Base-by-base conservation (phyloP, 2,113 vertebrate species). In the Hydropotes inermis region DNA sequence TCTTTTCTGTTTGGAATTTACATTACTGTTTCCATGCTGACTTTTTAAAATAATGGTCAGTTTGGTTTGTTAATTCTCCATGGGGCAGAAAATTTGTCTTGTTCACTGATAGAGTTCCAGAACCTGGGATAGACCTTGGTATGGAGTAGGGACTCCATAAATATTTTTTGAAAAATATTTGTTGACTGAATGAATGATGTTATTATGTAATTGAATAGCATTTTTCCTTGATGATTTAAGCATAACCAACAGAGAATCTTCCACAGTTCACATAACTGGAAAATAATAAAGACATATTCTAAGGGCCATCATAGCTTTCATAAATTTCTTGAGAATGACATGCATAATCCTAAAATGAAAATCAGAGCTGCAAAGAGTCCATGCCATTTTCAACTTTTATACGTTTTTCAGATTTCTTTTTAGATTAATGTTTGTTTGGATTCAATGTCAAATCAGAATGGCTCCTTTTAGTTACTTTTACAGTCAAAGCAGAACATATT, bases 91-190 rank as follows among this genome's bases (percentile, higher is more conserved):
- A 28, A 45, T 91, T 83, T 88, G 10, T 78, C 79, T 95, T 93
- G 1, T 78, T 96, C 67, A 47, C 3, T 86, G 33, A 11, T 50
- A 25, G 6, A 79, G 47, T 70, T 11, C 13, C 55, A 87, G 21
- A 89, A 3, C 36, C 27, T 94, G 87, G 58, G 89, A 84, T 12
- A 79, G 0, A 95, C 19, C 43, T 54, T 61, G 7, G 10, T 70
- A 76, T 0, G 45, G 8, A 57, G 70, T 58, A 91, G 15, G 15
- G 17, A 3, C 7, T 86, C 70, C 88, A 76, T 61, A 95, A 89
- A 91, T 95, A 87, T 86, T 96, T 96, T 89, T 83, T 15, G 70
- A 15, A 93, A 90, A 95, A 39, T 89, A 95, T 95, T 86, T 91
- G 43, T 85, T 94, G 61, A 83, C 13, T 87, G 45, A 96, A 92